Evolutionary conservation across 2,888 invertebrate species (phyloP).

Genomic region (Strigamia maritima): DNA sequence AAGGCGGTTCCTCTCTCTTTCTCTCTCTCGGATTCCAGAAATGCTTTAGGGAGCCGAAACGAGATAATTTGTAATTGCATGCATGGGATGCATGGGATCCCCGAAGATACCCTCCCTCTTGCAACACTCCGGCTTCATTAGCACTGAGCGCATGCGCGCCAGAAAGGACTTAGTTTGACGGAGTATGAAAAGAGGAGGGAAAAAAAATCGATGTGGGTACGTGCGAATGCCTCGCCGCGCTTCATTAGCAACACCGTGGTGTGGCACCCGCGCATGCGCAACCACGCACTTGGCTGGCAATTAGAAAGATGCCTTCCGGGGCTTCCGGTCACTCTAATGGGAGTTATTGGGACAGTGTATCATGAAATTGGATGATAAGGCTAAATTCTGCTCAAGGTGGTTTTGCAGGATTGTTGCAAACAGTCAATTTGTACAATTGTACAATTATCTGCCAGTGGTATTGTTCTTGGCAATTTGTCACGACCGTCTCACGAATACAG

Average conservation of each 20-base stretch:
- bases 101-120: neutral
- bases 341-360: neutral
- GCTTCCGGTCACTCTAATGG: neutral
- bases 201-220: slow-evolving; percentile 11
- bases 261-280: neutral
- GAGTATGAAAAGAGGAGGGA: neutral
- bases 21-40: neutral
- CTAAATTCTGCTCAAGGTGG: neutral
- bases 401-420: neutral
- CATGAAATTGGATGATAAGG: neutral
- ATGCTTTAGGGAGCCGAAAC: neutral
- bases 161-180: neutral
- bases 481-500: too few relatives aligned
- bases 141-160: neutral
- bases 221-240: neutral
- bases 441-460: too few relatives aligned
- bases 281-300: neutral
- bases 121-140: neutral
- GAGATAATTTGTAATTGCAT: slow-evolving; percentile 23
- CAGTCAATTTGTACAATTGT: too few relatives aligned
- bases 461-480: too few relatives aligned
- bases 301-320: neutral
- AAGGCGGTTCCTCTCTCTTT: neutral
- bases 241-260: neutral
- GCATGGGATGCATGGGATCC: slow-evolving; percentile 1